Evolutionary conservation across 2,113 vertebrate genomes (phyloP).

Genomic region (Climacteris rufus): DNA sequence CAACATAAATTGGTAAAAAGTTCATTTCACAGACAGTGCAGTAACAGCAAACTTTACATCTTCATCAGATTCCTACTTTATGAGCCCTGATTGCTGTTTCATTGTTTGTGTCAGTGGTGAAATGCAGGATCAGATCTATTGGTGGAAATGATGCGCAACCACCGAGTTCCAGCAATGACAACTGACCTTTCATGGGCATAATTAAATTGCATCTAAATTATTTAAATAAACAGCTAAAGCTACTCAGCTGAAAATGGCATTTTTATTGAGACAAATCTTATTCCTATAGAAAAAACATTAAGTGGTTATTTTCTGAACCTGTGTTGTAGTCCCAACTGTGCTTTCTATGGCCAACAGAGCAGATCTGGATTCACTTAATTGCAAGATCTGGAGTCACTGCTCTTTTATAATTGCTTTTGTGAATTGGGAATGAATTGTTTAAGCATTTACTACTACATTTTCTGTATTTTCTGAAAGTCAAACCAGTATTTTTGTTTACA

Average conservation of each 20-base stretch:
- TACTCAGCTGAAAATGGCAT: constrained; percentile 5
- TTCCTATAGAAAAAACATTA: background rate
- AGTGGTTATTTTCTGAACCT: background rate
- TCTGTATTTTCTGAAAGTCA: background rate
- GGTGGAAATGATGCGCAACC: constrained; percentile 1
- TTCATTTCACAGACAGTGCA: background rate
- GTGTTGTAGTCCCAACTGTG: background rate
- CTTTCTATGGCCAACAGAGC: background rate
- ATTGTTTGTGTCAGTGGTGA: background rate
- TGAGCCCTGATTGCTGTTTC: background rate
- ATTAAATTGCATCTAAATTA: constrained; percentile 38
- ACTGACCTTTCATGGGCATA: background rate
- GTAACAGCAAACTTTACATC: background rate
- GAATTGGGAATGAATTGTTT: constrained; percentile 33
- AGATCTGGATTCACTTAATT: background rate
- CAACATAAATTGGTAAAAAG: background rate
- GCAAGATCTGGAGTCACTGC: background rate
- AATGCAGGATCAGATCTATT: background rate
- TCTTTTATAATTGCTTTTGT: constrained; percentile 49
- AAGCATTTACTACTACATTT: constrained; percentile 26
- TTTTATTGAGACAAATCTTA: constrained; percentile 24
- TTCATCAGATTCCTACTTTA: background rate
- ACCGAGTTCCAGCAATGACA: constrained; percentile 20
- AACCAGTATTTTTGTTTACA: background rate
- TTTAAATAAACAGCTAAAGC: constrained; percentile 40